Conservation (phyloP, 2,888 invertebrate genomes). For the Celastrina argiolus region DNA sequence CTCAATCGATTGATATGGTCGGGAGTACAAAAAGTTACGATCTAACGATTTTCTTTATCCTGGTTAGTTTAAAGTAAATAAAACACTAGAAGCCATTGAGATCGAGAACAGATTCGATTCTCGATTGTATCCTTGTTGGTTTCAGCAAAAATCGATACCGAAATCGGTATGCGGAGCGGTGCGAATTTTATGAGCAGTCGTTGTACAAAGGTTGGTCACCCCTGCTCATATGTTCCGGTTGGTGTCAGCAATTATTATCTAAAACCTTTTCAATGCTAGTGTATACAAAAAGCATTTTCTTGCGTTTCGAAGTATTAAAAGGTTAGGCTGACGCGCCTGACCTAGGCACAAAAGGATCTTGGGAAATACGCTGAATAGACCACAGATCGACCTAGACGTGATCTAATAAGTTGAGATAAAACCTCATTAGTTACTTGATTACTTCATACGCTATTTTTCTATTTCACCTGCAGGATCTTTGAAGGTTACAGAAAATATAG, state of each 20-base stretch:
- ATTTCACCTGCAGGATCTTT: not conserved
- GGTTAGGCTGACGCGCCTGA: slow-evolving; percentile 4
- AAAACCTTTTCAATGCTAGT: slow-evolving; percentile 8
- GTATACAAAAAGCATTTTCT: not conserved
- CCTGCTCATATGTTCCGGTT: slow-evolving; percentile 30
- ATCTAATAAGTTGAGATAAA: slow-evolving; percentile 6
- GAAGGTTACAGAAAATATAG: too few relatives aligned
- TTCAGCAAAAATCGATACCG: too few relatives aligned
- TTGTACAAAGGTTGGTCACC: slow-evolving; percentile 25
- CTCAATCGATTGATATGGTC: too few relatives aligned
- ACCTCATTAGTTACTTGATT: not conserved
- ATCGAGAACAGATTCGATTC: too few relatives aligned
- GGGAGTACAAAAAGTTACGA: too few relatives aligned
- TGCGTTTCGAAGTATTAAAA: slow-evolving; percentile 3
- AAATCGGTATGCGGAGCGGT: too few relatives aligned
- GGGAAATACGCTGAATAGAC: not conserved
- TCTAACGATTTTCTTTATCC: too few relatives aligned
- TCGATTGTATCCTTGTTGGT: too few relatives aligned
- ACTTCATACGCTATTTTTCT: not conserved
- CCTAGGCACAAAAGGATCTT: slow-evolving; percentile 20
- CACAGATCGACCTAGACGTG: slow-evolving; percentile 16
- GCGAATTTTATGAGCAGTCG: too few relatives aligned
- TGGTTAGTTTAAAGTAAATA: too few relatives aligned
- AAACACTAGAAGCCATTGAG: too few relatives aligned
- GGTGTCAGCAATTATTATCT: slow-evolving; percentile 28